phyloP scores from a whole-genome alignment of 2,113 vertebrate species.

The Prunella himalayana region DNA sequence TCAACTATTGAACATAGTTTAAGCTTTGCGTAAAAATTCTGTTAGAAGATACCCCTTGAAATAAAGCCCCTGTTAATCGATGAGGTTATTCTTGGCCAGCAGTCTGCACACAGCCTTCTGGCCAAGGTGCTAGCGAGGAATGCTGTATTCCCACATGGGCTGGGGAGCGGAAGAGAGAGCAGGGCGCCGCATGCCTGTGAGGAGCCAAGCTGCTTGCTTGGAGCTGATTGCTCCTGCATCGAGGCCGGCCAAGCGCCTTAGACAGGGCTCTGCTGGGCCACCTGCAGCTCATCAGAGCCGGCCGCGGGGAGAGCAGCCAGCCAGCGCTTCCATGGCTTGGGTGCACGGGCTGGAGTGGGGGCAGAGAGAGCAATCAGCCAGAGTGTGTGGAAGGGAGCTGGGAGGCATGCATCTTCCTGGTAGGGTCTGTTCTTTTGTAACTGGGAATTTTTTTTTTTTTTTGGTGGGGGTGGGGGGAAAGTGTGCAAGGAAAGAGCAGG shows the following conservation, averaged over 20 bases:
- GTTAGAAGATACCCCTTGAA: constrained; percentile 24
- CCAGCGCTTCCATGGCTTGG: background rate
- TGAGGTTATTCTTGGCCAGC: constrained; percentile 29
- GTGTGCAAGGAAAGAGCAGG: background rate
- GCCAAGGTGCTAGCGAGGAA: constrained; percentile 28
- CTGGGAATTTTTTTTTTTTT: background rate
- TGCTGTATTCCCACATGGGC: background rate
- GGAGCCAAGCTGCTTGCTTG: background rate
- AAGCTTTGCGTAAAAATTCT: constrained; percentile 10
- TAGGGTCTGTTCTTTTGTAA: background rate
- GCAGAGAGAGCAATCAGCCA: background rate
- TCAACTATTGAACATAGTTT: background rate
- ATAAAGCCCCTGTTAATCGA: background rate
- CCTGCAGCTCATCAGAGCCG: constrained; percentile 24
- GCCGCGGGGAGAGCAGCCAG: background rate
- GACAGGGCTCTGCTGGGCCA: background rate
- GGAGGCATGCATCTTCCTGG: background rate
- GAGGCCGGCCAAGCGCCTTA: background rate
- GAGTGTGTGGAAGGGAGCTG: background rate
- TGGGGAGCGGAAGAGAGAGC: background rate
- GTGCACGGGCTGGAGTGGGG: background rate
- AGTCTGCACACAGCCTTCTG: background rate
- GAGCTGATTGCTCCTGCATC: background rate
- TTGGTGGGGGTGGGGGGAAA: fast-evolving
- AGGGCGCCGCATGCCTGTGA: background rate